Evolutionary conservation across 2,113 vertebrate genomes (phyloP), one percentile per base, ranked within the genome.

Genomic region (Egretta garzetta): DNA sequence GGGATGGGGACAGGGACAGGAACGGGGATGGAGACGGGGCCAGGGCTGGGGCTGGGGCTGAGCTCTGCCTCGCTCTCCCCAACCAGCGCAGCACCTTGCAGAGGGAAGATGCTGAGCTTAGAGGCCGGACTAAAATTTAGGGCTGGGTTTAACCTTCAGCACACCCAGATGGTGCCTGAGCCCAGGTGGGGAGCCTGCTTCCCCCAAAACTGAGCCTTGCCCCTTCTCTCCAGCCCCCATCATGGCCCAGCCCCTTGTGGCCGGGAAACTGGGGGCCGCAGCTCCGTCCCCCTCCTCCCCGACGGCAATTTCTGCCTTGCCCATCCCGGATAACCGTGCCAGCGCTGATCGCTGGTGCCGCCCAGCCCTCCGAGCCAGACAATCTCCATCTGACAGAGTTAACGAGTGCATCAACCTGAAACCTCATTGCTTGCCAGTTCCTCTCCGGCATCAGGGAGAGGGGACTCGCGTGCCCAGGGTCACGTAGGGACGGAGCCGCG

Each of bases 191-290:
- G 41, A 70, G 10, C 12, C 12, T 27, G 28, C 60, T 47, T 30
- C 35, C 41, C 70, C 66, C 30, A 41, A 9, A 47, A 41, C 10
- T 0, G 0, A 52, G 20, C 45, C 68, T 17, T 20, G 26, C 8
- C 45, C 68, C 22, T 70, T 66, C 50, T 26, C 79, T 41, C 1
- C 1, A 81, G 10, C 28, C 30, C 43, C 1, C 4, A 0, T 8
- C 26, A 5, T 0, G 1, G 24, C 53, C 21, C 60, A 73, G 37
- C 41, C 4, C 0, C 45, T 60, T 28, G 66, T 3, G 14, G n/a
- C 5, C 6, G 24, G 33, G 28, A 58, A 32, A 26, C 3, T 10
- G 12, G 37, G 41, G 66, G 33, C 71, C 58, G 37, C 47, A 59
- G n/a, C 88, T 80, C 49, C 26, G 2, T 89, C 72, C 32, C 41